These are phyloP conservation scores for Platerodrilus igneus DNA, from an alignment of 2,888 invertebrate genomes.

Conservation along the genomic window DNA sequence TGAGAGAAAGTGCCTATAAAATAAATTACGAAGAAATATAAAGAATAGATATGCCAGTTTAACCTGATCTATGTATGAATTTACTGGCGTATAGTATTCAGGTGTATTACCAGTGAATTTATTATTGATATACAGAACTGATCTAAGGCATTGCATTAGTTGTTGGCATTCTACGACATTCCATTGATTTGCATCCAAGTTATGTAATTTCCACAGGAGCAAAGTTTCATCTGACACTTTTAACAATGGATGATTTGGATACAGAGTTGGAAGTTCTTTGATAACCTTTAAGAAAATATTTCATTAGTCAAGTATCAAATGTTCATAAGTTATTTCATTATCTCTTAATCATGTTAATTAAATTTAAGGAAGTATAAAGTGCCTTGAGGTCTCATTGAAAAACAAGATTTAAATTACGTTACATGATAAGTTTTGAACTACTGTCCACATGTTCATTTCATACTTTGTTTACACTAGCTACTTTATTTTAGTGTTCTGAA, in stretches of 20 bases:
- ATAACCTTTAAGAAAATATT: too few species aligned
- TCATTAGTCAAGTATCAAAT: too few species aligned
- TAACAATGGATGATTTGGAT: conserved; percentile 49
- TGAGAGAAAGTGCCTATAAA: conserved; percentile 49
- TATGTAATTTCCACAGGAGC: conserved; percentile 45
- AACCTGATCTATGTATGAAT: conserved; percentile 57
- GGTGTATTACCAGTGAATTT: conserved; percentile 52
- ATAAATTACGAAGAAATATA: neutral
- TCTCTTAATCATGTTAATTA: too few species aligned
- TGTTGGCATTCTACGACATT: conserved; percentile 44
- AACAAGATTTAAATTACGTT: too few species aligned
- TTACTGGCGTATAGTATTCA: conserved; percentile 53
- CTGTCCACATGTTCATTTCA: too few species aligned
- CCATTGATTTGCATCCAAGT: conserved; percentile 50
- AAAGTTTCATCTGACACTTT: conserved; percentile 39
- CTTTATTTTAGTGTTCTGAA: too few species aligned
- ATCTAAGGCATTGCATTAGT: conserved; percentile 49
- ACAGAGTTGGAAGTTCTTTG: too few species aligned
- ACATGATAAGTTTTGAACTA: too few species aligned
- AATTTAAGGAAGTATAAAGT: too few species aligned
- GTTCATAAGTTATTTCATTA: too few species aligned
- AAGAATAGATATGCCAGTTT: conserved; percentile 16
- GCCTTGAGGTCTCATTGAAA: too few species aligned
- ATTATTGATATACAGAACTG: conserved; percentile 51
- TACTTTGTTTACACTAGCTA: too few species aligned